These are phyloP conservation scores for Platycheirus albimanus DNA, from an alignment of 2,888 invertebrate genomes.

Conservation along the genomic window DNA sequence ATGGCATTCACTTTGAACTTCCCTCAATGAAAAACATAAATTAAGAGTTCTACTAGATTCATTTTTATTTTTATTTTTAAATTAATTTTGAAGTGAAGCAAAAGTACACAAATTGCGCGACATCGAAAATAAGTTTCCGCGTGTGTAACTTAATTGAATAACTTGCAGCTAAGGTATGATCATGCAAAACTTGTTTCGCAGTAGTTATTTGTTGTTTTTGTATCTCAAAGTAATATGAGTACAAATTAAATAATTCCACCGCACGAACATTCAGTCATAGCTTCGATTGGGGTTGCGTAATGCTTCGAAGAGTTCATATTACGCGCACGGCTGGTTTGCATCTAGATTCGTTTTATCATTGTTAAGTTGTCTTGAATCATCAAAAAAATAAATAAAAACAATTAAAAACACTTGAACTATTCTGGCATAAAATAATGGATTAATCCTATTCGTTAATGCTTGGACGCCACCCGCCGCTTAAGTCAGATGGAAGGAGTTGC, in stretches of 20 bases:
- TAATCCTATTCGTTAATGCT: too few relatives aligned
- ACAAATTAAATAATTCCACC: slow-evolving; percentile 43
- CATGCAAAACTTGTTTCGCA: slow-evolving; percentile 37
- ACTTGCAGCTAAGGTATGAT: slow-evolving; percentile 15
- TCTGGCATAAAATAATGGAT: too few relatives aligned
- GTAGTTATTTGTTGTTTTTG: background rate
- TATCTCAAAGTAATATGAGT: slow-evolving; percentile 11
- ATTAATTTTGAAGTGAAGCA: background rate
- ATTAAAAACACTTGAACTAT: too few relatives aligned
- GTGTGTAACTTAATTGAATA: slow-evolving; percentile 12
- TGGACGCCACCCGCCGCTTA: too few relatives aligned
- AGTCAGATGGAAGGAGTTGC: too few relatives aligned
- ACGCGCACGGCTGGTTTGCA: slow-evolving; percentile 10
- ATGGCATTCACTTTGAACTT: slow-evolving; percentile 31
- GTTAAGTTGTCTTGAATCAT: too few relatives aligned
- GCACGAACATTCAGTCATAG: slow-evolving; percentile 7
- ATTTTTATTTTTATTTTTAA: background rate
- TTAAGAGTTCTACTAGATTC: slow-evolving; percentile 5
- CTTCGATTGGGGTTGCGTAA: slow-evolving; percentile 30
- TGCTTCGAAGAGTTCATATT: slow-evolving; percentile 10
- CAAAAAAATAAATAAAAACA: too few relatives aligned
- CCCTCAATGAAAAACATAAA: slow-evolving; percentile 18
- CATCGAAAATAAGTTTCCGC: slow-evolving; percentile 10
- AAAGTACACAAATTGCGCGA: slow-evolving; percentile 2
- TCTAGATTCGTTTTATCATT: slow-evolving; percentile 21